Base-by-base conservation (phyloP, 2,888 invertebrate species). In the Oegoconia quadripuncta region DNA sequence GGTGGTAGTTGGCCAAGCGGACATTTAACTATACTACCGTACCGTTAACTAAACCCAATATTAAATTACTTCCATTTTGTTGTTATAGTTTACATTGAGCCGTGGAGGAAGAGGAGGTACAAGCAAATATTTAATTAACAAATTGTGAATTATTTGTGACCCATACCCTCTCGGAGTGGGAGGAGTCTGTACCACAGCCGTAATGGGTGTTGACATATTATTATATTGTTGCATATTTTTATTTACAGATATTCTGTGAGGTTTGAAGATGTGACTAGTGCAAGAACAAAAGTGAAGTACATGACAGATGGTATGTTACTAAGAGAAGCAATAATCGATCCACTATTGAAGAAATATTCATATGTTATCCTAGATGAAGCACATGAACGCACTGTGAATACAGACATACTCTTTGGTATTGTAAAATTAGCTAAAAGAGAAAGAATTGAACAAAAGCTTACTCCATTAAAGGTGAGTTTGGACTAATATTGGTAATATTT, bases 241-340 rank as follows among this genome's bases (percentile, higher is more conserved):
- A 38, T 22, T 74, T 75, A 25, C 54, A 91, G 93, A 9, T 95
- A 94, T 64, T 90, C 91, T 20, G 97, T 98, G 0, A 90, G 98
- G 50, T 98, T 98, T 88, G 97, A 98, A 79, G 96, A 97, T 80
- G 90, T 91, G 1, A 95, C 96, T 0, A 93, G 94, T 31, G 78
- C 90, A 1, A 88, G 89, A 44, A 98, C 98, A 0, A 94, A 93
- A 78, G 92, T 98, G 5, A 96, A 95, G 65, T 98, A 94, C 74
- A 84, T 98, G 64, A 98, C 98, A 3, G 98, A 98, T 82, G 98
- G 98, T 27, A 97, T 97, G 92, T 81, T 98, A 55, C 84, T 98
- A 3, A 89, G 98, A 38, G 98, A 98, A 82, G 96, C 97, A 0
- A 93, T 98, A 64, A 81, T 88, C 31, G 95, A 96, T 74, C 91